These are phyloP conservation scores for Phyllostomus discolor DNA, from an alignment of 2,113 vertebrate genomes.

Conservation along the genomic window DNA sequence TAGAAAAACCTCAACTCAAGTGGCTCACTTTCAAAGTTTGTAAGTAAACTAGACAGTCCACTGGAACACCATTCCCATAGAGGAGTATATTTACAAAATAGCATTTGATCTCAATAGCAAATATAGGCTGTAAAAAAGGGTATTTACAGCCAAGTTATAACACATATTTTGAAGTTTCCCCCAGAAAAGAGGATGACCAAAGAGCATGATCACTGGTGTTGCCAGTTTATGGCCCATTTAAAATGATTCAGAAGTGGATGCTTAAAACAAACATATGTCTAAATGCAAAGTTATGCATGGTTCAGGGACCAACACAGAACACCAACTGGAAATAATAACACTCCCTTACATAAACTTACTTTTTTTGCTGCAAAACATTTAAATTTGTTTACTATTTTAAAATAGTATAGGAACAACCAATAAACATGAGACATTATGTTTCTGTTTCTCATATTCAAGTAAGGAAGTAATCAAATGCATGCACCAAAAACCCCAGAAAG, in stretches of 20 bases:
- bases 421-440: too few relatives aligned
- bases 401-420: too few relatives aligned
- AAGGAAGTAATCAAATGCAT: slow-evolving; percentile 77
- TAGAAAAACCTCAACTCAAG: too few relatives aligned
- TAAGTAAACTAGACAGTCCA: too few relatives aligned
- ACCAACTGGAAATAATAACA: background rate
- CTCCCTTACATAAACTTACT: too few relatives aligned
- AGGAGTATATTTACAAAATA: background rate
- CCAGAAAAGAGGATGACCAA: background rate
- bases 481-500: slow-evolving; percentile 77
- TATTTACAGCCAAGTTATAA: background rate
- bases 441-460: too few relatives aligned
- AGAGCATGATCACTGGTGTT: background rate
- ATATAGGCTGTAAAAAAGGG: background rate
- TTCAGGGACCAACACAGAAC: background rate
- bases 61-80: background rate
- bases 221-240: background rate
- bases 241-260: background rate
- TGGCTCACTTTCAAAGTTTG: too few relatives aligned
- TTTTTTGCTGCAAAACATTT: too few relatives aligned
- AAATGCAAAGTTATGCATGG: background rate
- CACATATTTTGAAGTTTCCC: background rate
- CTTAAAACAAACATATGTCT: background rate
- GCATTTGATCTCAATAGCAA: background rate
- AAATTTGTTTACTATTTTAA: too few relatives aligned